phyloP scores from a whole-genome alignment of 2,797 vertebrate genomes.

The Ambastaia sidthimunki region DNA sequence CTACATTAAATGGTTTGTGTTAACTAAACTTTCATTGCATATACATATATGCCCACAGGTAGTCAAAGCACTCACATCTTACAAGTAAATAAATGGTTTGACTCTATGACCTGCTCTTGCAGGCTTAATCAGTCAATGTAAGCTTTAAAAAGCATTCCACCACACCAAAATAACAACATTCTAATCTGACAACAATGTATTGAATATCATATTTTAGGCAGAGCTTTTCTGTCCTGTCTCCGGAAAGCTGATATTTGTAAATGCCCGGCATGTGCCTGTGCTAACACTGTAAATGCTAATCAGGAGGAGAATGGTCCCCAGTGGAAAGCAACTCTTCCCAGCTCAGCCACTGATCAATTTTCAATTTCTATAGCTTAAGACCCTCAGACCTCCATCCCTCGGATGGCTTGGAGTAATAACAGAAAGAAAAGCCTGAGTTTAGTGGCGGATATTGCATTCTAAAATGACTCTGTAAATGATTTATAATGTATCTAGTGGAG shows the following conservation, averaged over 20 bases:
- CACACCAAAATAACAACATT: neutral
- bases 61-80: too few relatives aligned
- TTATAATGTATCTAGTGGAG: constrained; percentile 78
- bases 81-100: too few relatives aligned
- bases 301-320: constrained; percentile 58
- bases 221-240: constrained; percentile 59
- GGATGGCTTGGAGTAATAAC: constrained; percentile 69
- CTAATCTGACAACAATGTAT: constrained; percentile 48
- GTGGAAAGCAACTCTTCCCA: constrained; percentile 45
- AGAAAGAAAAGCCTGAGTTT: constrained; percentile 72
- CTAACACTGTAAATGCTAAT: constrained; percentile 76
- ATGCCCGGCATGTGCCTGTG: constrained; percentile 56
- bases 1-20: too few relatives aligned
- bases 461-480: constrained; percentile 81
- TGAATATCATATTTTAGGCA: constrained; percentile 62
- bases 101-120: neutral
- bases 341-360: constrained; percentile 77
- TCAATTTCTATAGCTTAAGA: constrained; percentile 78
- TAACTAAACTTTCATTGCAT: too few relatives aligned
- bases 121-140: neutral
- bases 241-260: constrained; percentile 64
- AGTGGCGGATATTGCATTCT: constrained; percentile 77
- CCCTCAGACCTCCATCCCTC: constrained; percentile 60
- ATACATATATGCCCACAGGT: too few relatives aligned
- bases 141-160: constrained; percentile 8